Conservation (phyloP, 2,888 invertebrate genomes). For the Diaprepes abbreviatus region DNA sequence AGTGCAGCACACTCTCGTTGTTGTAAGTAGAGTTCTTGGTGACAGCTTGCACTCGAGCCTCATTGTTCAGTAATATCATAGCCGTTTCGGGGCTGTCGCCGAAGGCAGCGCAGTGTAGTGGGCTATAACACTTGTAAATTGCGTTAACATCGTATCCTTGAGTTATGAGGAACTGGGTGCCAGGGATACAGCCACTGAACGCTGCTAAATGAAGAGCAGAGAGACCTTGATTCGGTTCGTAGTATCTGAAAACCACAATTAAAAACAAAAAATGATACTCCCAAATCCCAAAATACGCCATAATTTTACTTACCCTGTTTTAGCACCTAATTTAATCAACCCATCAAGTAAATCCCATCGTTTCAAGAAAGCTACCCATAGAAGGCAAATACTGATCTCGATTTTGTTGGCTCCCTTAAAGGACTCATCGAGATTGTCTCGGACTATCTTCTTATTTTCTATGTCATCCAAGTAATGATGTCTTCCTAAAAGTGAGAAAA, state of each 20-base stretch:
- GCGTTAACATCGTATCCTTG: slow-evolving; percentile 79
- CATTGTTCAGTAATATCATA: slow-evolving; percentile 80
- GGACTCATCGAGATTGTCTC: slow-evolving; percentile 71
- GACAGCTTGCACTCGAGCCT: slow-evolving; percentile 76
- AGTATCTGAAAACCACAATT: too few species aligned
- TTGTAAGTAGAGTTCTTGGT: slow-evolving; percentile 74
- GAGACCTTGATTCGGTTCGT: slow-evolving; percentile 79
- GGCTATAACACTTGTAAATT: slow-evolving; percentile 80
- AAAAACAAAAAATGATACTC: too few species aligned
- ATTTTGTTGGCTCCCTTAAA: slow-evolving; percentile 73
- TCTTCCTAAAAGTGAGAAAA: slow-evolving; percentile 72
- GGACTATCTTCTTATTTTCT: slow-evolving; percentile 76
- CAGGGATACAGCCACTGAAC: slow-evolving; percentile 82
- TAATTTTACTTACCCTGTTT: slow-evolving; percentile 71
- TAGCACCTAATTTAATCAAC: slow-evolving; percentile 78
- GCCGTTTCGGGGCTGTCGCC: slow-evolving; percentile 88
- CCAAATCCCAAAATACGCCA: too few species aligned
- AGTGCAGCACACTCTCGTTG: slow-evolving; percentile 85
- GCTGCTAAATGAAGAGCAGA: slow-evolving; percentile 83
- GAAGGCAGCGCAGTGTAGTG: slow-evolving; percentile 91
- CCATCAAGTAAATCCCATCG: slow-evolving; percentile 77
- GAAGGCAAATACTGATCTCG: slow-evolving; percentile 79
- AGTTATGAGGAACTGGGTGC: slow-evolving; percentile 77
- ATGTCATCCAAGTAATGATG: slow-evolving; percentile 80
- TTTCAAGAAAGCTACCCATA: slow-evolving; percentile 83